Conservation (phyloP, 2,888 invertebrate species). For the Teleiodes luculella region DNA sequence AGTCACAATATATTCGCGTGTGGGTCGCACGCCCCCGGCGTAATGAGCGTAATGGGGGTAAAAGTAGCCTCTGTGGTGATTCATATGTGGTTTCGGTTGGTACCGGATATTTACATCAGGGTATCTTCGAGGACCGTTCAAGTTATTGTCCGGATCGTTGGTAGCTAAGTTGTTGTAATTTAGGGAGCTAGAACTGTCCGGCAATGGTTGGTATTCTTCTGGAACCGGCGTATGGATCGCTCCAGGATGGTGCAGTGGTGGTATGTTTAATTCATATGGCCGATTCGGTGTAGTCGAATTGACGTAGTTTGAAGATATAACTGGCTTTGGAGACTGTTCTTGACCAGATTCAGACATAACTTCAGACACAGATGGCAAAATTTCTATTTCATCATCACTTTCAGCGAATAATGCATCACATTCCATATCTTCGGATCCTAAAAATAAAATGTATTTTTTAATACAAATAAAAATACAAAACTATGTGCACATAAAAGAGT, state of each 20-base stretch:
- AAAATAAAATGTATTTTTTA: background rate
- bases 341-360: constrained; percentile 34
- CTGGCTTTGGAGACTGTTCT: constrained; percentile 43
- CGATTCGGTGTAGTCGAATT: constrained; percentile 59
- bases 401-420: constrained; percentile 78
- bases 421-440: constrained; percentile 39
- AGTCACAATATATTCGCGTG: constrained; percentile 42
- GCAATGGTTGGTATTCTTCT: constrained; percentile 70
- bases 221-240: constrained; percentile 66
- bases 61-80: constrained; percentile 47
- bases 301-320: constrained; percentile 53
- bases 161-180: constrained; percentile 46
- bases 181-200: constrained; percentile 65
- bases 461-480: too few species aligned
- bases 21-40: constrained; percentile 35
- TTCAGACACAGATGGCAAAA: constrained; percentile 49
- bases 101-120: constrained; percentile 60
- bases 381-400: constrained; percentile 80
- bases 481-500: too few species aligned
- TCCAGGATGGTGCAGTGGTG: constrained; percentile 48
- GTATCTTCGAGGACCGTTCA: constrained; percentile 38
- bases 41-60: constrained; percentile 52
- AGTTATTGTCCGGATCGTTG: constrained; percentile 41
- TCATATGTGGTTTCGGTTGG: constrained; percentile 56
- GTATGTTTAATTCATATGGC: constrained; percentile 51